phyloP scores from a whole-genome alignment of 2,888 invertebrate genomes.

The Apamea anceps region DNA sequence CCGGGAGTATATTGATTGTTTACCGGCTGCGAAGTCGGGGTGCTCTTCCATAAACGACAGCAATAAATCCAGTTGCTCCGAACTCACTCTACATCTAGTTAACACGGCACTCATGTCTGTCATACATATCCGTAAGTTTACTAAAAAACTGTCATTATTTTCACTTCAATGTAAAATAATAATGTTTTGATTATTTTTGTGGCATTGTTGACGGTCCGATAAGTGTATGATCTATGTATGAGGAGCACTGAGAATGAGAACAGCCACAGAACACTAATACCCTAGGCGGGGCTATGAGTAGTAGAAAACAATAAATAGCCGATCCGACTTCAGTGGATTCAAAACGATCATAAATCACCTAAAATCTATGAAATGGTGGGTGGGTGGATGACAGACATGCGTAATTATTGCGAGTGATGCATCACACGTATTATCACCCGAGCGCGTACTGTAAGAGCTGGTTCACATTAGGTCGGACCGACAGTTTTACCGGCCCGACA shows the following conservation, averaged over 20 bases:
- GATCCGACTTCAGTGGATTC: neutral
- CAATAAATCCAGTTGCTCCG: slow-evolving; percentile 84
- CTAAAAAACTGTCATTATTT: neutral
- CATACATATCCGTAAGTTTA: slow-evolving; percentile 56
- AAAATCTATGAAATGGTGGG: neutral
- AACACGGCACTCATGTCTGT: slow-evolving; percentile 82
- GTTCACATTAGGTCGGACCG: no score
- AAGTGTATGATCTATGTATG: neutral
- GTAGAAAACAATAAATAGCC: neutral
- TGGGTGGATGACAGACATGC: neutral
- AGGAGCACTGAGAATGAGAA: no score
- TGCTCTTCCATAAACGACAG: slow-evolving; percentile 89
- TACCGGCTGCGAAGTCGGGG: slow-evolving; percentile 86
- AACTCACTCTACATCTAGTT: slow-evolving; percentile 85
- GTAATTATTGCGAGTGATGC: no score
- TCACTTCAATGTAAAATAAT: neutral
- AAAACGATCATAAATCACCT: neutral
- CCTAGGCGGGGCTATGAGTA: neutral
- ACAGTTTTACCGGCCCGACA: no score
- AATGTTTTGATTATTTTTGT: neutral
- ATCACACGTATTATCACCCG: no score
- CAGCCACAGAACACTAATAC: no score
- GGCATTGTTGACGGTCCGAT: neutral
- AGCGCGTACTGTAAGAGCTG: no score
- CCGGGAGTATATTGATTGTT: slow-evolving; percentile 85